Conservation (phyloP, 2,888 invertebrate species). For the Cynaeus angustus region DNA sequence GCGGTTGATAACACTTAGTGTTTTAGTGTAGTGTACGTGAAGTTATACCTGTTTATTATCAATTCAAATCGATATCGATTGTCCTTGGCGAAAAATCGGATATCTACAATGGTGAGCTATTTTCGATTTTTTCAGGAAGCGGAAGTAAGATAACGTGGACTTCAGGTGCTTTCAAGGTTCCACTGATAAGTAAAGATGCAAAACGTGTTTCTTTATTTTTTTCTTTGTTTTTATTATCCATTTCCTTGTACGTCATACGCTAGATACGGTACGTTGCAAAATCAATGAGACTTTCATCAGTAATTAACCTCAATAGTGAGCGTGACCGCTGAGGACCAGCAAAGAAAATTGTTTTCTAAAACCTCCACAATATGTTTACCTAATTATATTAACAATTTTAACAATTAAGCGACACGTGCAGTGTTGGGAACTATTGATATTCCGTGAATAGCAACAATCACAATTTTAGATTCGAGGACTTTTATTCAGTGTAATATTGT, state of each 20-base stretch:
- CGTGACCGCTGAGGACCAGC: slow-evolving; percentile 10
- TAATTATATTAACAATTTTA: too few species aligned
- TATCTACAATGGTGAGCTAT: slow-evolving; percentile 29
- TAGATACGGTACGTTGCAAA: slow-evolving; percentile 28
- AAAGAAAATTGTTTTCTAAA: neutral
- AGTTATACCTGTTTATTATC: slow-evolving; percentile 18
- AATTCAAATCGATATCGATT: slow-evolving; percentile 23
- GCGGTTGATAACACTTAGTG: slow-evolving; percentile 18
- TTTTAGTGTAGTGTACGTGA: slow-evolving; percentile 22
- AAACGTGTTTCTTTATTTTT: neutral
- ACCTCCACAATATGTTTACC: too few species aligned
- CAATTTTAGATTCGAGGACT: too few species aligned
- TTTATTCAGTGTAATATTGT: too few species aligned
- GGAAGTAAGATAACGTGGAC: slow-evolving; percentile 11
- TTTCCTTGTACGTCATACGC: slow-evolving; percentile 24
- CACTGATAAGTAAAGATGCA: neutral
- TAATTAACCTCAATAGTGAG: slow-evolving; percentile 32
- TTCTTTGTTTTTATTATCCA: slow-evolving; percentile 15
- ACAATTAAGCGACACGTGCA: too few species aligned
- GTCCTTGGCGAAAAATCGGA: slow-evolving; percentile 35
- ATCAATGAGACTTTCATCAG: slow-evolving; percentile 37
- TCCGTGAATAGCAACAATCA: too few species aligned
- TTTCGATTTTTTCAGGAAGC: slow-evolving; percentile 25
- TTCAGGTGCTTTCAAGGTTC: slow-evolving; percentile 14
- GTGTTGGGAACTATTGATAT: too few species aligned